Evolutionary conservation across 2,797 vertebrate species (phyloP).

Genomic region (Pseudocheirus occidentalis): DNA sequence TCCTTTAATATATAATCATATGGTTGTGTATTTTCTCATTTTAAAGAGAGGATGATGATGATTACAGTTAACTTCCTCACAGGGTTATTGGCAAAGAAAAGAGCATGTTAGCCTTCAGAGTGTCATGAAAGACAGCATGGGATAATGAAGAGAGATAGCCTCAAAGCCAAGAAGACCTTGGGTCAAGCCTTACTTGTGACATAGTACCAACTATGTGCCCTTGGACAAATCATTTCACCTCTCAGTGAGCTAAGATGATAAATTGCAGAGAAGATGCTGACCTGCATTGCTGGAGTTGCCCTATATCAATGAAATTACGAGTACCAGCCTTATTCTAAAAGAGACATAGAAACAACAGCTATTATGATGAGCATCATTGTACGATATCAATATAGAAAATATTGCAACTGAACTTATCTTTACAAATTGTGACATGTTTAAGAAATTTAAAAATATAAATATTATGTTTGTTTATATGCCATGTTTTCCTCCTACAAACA

Average conservation of each 20-base stretch:
- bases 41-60: background rate
- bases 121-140: background rate
- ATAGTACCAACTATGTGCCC: background rate
- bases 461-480: background rate
- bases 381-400: background rate
- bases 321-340: background rate
- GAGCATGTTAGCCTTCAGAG: background rate
- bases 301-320: background rate
- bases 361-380: background rate
- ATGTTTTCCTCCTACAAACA: background rate
- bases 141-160: background rate
- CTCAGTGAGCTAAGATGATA: background rate
- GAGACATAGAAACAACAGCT: background rate
- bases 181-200: background rate
- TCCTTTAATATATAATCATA: background rate
- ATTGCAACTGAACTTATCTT: background rate
- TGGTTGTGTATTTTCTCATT: background rate
- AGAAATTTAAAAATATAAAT: background rate
- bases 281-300: background rate
- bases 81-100: background rate
- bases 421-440: background rate
- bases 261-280: background rate
- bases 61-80: background rate
- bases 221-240: background rate
- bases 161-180: background rate